A percentile compares a stretch with the other conserved stretches of the same genome.
phyloP scores from a whole-genome alignment of 2,797 vertebrate genomes.

The Tolypeutes matacus region DNA sequence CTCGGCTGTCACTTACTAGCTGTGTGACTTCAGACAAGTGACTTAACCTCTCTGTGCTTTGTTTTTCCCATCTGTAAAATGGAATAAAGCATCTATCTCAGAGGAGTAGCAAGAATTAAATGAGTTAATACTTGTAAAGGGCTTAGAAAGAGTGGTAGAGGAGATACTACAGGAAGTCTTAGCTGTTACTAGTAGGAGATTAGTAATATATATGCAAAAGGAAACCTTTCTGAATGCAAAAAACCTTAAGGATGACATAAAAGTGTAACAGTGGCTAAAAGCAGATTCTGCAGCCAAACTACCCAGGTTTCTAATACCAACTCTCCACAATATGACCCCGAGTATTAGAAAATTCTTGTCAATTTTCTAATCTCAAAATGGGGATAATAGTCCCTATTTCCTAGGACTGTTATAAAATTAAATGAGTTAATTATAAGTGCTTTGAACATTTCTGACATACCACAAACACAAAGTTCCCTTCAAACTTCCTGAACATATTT shows the following conservation, averaged over 20 bases:
- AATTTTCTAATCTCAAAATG: conserved; percentile 38
- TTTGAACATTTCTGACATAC: neutral
- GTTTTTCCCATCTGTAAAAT: neutral
- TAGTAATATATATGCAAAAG: neutral
- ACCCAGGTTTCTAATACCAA: neutral
- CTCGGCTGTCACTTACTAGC: neutral
- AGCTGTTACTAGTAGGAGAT: neutral
- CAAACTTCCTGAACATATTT: neutral
- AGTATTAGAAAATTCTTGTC: no score
- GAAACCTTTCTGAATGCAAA: neutral
- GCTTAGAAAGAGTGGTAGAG: neutral
- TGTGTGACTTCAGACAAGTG: neutral
- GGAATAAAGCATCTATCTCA: neutral
- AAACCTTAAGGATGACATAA: neutral
- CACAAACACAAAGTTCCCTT: conserved; percentile 25
- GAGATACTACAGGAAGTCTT: neutral
- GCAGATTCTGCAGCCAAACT: neutral
- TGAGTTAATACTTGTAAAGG: neutral
- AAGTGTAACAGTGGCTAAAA: neutral
- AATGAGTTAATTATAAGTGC: neutral
- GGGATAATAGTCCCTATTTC: neutral
- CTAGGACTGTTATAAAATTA: neutral
- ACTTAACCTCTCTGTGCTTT: neutral
- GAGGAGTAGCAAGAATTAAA: neutral
- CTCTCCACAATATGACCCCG: neutral